A percentile compares a stretch with the other conserved stretches of the same genome.
These are phyloP conservation scores for Kryphioiulus occultus DNA, from an alignment of 2,888 invertebrate species.

Conservation along the genomic window DNA sequence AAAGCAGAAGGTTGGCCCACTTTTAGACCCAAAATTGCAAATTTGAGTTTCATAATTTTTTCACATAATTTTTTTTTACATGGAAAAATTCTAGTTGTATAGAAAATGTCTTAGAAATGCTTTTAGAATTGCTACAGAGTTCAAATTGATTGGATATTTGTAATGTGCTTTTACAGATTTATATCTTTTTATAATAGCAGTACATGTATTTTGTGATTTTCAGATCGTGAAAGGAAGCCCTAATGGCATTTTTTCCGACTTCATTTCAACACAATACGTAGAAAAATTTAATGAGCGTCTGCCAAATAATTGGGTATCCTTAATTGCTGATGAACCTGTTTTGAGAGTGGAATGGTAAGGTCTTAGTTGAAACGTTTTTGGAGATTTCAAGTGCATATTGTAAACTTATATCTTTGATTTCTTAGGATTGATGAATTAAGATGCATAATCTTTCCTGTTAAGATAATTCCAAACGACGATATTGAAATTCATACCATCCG, in stretches of 20 bases:
- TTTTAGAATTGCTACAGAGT: no score
- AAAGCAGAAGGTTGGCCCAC: no score
- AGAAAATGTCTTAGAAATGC: no score
- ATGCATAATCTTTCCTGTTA: neutral
- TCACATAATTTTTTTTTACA: no score
- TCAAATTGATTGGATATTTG: no score
- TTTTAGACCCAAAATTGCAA: no score
- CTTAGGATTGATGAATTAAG: constrained; percentile 37
- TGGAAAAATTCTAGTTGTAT: no score
- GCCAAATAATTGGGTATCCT: constrained; percentile 21
- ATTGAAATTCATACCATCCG: constrained; percentile 1
- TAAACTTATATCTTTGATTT: neutral
- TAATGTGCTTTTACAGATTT: no score
- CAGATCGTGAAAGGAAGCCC: neutral
- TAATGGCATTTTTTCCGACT: neutral
- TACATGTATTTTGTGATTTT: neutral
- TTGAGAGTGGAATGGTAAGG: neutral
- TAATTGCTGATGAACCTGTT: neutral
- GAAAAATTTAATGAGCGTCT: constrained; percentile 28
- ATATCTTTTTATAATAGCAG: no score
- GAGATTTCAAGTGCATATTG: neutral
- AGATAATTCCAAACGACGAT: neutral
- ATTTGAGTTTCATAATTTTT: neutral
- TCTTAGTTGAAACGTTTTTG: neutral
- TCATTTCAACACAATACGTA: neutral